These are phyloP conservation scores for Aurelia aurita complex sp. Pacific DNA, from an alignment of 30 jellyfish, hydroid and myxozoan species.

Conservation along the genomic window DNA sequence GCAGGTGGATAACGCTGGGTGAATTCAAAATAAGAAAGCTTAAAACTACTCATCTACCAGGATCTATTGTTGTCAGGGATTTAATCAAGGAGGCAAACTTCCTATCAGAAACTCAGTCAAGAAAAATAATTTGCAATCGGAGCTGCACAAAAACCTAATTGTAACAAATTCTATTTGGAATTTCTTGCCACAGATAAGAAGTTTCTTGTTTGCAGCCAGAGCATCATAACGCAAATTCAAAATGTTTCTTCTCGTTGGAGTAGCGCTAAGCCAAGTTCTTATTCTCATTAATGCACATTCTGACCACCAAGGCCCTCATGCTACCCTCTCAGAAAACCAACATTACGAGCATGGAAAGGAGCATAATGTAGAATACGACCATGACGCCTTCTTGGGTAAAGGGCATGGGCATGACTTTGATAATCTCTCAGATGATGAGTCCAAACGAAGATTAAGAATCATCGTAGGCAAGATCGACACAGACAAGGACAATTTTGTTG, in stretches of 20 bases:
- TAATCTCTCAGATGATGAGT: conserved; percentile 74
- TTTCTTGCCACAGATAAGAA: no score
- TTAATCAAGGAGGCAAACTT: no score
- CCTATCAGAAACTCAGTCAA: no score
- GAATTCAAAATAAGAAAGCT: no score
- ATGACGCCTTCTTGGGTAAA: conserved; percentile 94
- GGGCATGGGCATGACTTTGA: conserved; percentile 97
- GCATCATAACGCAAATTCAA: background rate
- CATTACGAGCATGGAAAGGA: conserved; percentile 70
- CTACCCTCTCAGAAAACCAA: conserved; percentile 75
- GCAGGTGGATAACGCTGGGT: no score
- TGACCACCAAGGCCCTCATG: conserved; percentile 67
- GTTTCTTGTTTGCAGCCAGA: background rate
- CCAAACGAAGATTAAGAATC: conserved; percentile 69
- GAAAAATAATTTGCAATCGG: no score
- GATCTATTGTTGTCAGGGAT: no score
- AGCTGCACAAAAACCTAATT: no score
- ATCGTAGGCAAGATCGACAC: conserved; percentile 79
- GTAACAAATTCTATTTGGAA: no score
- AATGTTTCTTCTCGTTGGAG: background rate
- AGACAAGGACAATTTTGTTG: conserved; percentile 61
- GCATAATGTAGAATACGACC: conserved; percentile 87
- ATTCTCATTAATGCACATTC: conserved; percentile 20
- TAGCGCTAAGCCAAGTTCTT: background rate
- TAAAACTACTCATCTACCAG: no score